These are phyloP conservation scores for Talpa occidentalis DNA, from an alignment of 2,113 vertebrate genomes.

Conservation along the genomic window DNA sequence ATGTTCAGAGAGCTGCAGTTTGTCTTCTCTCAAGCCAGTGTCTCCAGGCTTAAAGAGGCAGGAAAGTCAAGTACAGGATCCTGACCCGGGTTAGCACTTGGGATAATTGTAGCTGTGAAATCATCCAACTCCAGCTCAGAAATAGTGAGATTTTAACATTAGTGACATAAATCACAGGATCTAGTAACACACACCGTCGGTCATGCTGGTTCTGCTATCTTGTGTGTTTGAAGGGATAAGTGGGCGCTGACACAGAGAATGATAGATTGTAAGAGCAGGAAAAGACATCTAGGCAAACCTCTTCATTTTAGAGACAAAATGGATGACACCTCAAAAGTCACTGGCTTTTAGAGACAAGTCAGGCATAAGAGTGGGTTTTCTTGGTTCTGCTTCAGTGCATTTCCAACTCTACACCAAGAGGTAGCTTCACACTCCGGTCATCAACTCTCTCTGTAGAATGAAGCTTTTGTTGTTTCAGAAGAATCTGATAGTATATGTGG, in stretches of 20 bases:
- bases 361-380: background rate
- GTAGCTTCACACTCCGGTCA: background rate
- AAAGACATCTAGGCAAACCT: background rate
- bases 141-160: background rate
- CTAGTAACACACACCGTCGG: background rate
- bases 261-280: background rate
- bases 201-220: background rate
- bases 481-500: background rate
- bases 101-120: background rate
- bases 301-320: background rate
- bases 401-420: background rate
- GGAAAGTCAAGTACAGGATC: background rate
- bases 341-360: background rate
- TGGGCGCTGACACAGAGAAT: background rate
- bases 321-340: background rate
- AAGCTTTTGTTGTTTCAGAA: background rate
- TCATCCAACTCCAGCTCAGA: background rate
- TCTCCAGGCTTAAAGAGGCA: background rate
- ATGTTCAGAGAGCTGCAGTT: background rate
- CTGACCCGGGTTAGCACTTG: background rate
- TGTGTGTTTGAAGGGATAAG: background rate
- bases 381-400: background rate
- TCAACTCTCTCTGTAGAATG: background rate
- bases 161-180: background rate
- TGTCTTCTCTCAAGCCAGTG: background rate